phyloP scores from a whole-genome alignment of 2,113 vertebrate genomes.

The Forbesichthys papilliferus region DNA sequence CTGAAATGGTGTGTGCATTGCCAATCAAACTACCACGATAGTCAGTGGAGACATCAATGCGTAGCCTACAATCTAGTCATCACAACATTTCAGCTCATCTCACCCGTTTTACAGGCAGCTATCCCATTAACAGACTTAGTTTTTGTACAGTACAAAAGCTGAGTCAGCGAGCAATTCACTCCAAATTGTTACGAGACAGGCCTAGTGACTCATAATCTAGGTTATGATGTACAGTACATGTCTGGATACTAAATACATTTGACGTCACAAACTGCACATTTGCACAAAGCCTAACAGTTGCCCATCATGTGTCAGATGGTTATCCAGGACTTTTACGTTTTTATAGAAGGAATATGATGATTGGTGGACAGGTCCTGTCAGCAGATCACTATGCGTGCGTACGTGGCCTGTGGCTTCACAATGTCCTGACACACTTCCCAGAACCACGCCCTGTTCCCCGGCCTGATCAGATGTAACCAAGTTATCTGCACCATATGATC shows the following conservation, averaged over 20 bases:
- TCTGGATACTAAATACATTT: neutral
- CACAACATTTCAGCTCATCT: too few species aligned
- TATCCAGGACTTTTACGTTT: constrained; percentile 27
- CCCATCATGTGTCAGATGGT: neutral
- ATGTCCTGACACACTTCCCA: neutral
- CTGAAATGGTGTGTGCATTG: too few species aligned
- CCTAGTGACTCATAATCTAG: constrained; percentile 1
- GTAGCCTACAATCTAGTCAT: too few species aligned
- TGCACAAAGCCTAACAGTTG: neutral
- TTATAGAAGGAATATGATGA: constrained; percentile 4
- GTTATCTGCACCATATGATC: constrained; percentile 34
- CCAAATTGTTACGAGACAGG: too few species aligned
- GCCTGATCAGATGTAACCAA: constrained; percentile 28
- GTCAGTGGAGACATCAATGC: too few species aligned
- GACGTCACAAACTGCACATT: neutral
- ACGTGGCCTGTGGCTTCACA: neutral
- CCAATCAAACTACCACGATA: too few species aligned
- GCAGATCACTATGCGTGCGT: neutral
- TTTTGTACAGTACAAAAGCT: too few species aligned
- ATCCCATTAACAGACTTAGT: too few species aligned
- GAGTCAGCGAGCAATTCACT: too few species aligned
- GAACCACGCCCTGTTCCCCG: neutral
- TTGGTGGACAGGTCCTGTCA: neutral
- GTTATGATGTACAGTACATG: constrained; percentile 1
- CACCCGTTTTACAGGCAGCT: too few species aligned